A percentile compares a stretch with the other conserved stretches of the same genome.
These are phyloP conservation scores for Eristalis tenax DNA, from an alignment of 2,888 invertebrate genomes.

Conservation along the genomic window DNA sequence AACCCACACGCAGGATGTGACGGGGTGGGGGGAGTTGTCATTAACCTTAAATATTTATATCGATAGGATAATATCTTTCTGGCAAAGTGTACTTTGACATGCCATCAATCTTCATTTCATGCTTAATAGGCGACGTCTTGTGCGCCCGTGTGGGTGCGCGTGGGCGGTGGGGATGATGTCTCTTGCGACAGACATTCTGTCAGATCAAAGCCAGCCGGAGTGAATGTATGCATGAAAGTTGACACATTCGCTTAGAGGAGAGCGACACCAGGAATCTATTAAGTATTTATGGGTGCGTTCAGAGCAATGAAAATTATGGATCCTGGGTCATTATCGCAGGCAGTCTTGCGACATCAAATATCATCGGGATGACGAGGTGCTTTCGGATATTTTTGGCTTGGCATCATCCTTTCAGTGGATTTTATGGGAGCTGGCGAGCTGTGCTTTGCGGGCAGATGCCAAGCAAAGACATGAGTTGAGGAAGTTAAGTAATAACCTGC, in stretches of 20 bases:
- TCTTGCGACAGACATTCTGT: conserved; percentile 13
- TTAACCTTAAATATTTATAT: conserved; percentile 41
- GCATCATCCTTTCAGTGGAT: too few species aligned
- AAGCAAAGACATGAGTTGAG: too few species aligned
- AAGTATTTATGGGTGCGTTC: conserved; percentile 12
- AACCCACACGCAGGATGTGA: not conserved
- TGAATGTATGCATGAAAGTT: conserved; percentile 5
- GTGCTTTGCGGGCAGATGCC: too few species aligned
- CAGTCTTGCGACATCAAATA: not conserved
- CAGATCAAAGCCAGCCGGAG: conserved; percentile 23
- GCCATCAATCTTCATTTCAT: conserved; percentile 57
- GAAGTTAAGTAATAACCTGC: too few species aligned
- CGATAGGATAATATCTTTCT: conserved; percentile 34
- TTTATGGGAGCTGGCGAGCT: too few species aligned
- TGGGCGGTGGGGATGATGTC: not conserved
- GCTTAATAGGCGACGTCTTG: conserved; percentile 43
- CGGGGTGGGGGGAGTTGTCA: not conserved
- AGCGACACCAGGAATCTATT: not conserved
- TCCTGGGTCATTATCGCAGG: conserved; percentile 5
- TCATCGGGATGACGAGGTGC: not conserved
- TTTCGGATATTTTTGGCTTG: not conserved
- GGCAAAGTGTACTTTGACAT: conserved; percentile 29
- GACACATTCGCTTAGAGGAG: not conserved
- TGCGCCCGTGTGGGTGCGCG: not conserved
- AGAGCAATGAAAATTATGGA: conserved; percentile 19